These are phyloP conservation scores for Ptychoptera albimana DNA, from an alignment of 2,888 invertebrate genomes.

Conservation along the genomic window DNA sequence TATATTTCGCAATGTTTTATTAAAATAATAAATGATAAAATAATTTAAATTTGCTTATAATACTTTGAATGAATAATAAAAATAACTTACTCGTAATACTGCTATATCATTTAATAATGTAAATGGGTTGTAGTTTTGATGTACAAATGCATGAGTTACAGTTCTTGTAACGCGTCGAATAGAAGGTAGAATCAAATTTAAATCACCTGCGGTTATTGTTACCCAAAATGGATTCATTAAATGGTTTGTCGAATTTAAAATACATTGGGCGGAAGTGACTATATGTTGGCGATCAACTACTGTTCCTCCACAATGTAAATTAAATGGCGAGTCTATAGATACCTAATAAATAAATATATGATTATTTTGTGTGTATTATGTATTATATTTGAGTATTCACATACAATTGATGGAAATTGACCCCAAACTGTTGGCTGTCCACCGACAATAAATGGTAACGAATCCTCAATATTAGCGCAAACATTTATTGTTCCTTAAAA, in stretches of 20 bases:
- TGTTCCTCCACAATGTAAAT: slow-evolving; percentile 5
- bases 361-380: not conserved
- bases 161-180: slow-evolving; percentile 6
- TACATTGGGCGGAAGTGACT: slow-evolving; percentile 9
- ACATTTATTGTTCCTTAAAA: no score
- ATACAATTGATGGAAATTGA: slow-evolving; percentile 6
- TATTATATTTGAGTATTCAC: not conserved
- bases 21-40: no score
- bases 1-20: no score
- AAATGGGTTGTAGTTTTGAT: slow-evolving; percentile 6
- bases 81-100: slow-evolving; percentile 3
- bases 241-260: slow-evolving; percentile 4
- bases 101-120: slow-evolving; percentile 6
- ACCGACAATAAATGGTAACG: not conserved
- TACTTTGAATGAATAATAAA: no score
- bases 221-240: slow-evolving; percentile 7
- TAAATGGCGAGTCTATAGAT: not conserved
- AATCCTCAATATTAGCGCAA: not conserved
- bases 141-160: slow-evolving; percentile 6
- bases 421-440: not conserved
- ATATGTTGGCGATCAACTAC: slow-evolving; percentile 5
- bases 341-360: no score
- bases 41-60: no score
- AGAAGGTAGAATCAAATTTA: slow-evolving; percentile 6
- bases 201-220: slow-evolving; percentile 9